Evolutionary conservation across 2,888 invertebrate genomes (phyloP).

Genomic region (Standfussiana lucernea): DNA sequence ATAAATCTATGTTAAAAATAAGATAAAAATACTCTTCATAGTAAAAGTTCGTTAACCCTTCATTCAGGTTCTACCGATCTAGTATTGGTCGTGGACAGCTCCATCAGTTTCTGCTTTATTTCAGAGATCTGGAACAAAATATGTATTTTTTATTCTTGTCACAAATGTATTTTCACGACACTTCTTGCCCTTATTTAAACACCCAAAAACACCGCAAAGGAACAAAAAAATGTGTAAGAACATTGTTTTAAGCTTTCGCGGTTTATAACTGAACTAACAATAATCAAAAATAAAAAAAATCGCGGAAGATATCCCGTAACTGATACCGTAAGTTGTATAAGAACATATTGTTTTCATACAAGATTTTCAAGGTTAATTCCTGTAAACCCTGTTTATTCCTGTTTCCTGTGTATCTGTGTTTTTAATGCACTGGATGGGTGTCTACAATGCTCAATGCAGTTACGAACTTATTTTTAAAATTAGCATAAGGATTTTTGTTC

Average conservation of each 20-base stretch:
- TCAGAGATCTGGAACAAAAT: constrained; percentile 88
- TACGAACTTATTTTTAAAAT: too few species aligned
- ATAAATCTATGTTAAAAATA: background rate
- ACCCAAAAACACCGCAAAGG: background rate
- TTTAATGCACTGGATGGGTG: too few species aligned
- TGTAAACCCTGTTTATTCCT: too few species aligned
- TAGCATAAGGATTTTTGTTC: too few species aligned
- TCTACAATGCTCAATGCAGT: too few species aligned
- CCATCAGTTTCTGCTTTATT: constrained; percentile 89
- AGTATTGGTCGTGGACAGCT: constrained; percentile 82
- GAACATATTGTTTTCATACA: background rate
- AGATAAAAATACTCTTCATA: background rate
- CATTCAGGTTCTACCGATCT: constrained; percentile 74
- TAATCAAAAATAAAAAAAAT: too few species aligned
- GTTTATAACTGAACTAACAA: too few species aligned
- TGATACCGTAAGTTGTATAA: too few species aligned
- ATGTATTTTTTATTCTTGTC: background rate
- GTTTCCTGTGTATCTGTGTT: too few species aligned
- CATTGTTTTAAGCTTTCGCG: too few species aligned
- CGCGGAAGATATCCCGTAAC: too few species aligned
- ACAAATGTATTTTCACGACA: background rate
- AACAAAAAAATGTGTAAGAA: background rate
- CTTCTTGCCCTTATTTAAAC: background rate
- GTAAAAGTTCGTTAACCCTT: constrained; percentile 10
- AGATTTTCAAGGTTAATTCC: background rate